A percentile compares a stretch with the other conserved stretches of the same genome.
Evolutionary conservation across 2,888 invertebrate species (phyloP).

Genomic region (Odontomyia ornata): DNA sequence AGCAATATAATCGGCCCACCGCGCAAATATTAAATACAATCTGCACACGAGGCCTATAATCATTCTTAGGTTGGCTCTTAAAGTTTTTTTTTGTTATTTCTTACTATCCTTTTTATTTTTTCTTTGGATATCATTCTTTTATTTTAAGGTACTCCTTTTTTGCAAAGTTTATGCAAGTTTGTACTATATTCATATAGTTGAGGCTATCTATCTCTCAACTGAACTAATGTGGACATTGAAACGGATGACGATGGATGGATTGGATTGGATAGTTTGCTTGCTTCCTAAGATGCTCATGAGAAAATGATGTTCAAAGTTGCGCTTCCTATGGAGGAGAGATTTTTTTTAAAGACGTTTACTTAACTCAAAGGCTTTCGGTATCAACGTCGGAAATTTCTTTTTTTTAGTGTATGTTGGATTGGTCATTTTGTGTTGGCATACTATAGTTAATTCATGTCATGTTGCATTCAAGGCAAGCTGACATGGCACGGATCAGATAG

Average conservation of each 20-base stretch:
- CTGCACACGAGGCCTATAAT: constrained; percentile 41
- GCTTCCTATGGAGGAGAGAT: neutral
- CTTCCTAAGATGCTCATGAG: constrained; percentile 29
- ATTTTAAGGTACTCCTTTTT: too few relatives aligned
- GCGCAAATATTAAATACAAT: constrained; percentile 46
- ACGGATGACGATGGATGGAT: neutral
- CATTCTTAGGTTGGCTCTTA: constrained; percentile 18
- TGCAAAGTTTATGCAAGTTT: too few relatives aligned
- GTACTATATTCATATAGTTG: too few relatives aligned
- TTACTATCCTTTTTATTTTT: neutral
- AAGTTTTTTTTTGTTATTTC: constrained; percentile 12
- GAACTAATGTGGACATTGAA: neutral
- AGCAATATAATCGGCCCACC: constrained; percentile 54
- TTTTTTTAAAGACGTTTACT: neutral
- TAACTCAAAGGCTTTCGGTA: too few relatives aligned
- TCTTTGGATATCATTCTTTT: neutral
- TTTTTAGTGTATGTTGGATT: neutral
- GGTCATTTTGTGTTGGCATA: neutral
- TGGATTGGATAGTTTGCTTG: neutral
- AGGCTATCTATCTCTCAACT: too few relatives aligned
- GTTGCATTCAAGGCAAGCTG: constrained; percentile 6
- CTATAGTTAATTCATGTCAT: neutral
- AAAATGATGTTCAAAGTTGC: neutral
- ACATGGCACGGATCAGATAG: neutral
- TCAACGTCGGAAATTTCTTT: too few relatives aligned